Evolutionary conservation across 2,113 vertebrate species (phyloP).

Genomic region (Odontophorus gujanensis): DNA sequence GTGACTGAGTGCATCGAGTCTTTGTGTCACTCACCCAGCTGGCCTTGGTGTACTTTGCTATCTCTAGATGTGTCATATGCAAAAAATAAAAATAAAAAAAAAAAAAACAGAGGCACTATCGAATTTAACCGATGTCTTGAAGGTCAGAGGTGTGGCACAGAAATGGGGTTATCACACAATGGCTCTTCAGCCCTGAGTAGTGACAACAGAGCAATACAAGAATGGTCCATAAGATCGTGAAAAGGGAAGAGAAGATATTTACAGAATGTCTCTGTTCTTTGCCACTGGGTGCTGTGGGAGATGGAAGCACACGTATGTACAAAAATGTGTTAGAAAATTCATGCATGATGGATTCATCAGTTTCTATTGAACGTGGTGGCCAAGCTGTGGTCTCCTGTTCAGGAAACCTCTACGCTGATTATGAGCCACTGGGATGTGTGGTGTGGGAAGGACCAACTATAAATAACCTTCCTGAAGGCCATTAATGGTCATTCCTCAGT

Average conservation of each 20-base stretch:
- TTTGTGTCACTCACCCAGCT: rapidly evolving
- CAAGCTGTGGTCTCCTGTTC: neutral
- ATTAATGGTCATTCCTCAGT: neutral
- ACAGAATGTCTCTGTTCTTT: neutral
- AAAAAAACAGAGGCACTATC: neutral
- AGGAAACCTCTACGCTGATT: neutral
- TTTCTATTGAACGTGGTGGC: neutral
- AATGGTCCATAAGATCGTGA: neutral
- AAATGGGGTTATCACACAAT: neutral
- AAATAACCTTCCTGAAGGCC: neutral
- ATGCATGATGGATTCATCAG: neutral
- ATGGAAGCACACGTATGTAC: too few species aligned
- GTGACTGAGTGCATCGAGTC: neutral
- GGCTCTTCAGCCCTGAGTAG: neutral
- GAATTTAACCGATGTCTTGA: neutral
- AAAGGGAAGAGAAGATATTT: neutral
- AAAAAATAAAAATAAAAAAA: neutral
- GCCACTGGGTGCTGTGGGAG: neutral
- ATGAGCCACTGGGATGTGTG: neutral
- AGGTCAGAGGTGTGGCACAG: neutral
- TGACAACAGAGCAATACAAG: neutral
- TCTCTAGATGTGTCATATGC: too few species aligned
- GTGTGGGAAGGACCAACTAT: neutral
- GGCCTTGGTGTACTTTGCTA: neutral
- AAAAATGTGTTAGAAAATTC: neutral